Base-by-base conservation (phyloP, 2,888 invertebrate genomes). In the Venusia cambrica region DNA sequence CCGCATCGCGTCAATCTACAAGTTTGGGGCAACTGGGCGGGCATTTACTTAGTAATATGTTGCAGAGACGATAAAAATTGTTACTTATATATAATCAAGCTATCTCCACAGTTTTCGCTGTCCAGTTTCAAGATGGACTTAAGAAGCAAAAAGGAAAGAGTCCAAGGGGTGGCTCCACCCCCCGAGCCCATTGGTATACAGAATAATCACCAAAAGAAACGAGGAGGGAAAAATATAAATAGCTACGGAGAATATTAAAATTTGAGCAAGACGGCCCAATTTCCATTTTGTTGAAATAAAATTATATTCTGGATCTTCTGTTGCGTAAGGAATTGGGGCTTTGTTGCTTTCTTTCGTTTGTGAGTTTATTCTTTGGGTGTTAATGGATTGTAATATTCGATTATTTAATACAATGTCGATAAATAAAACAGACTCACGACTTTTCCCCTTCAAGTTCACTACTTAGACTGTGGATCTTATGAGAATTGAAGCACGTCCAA, bases 91-190 rank as follows among this genome's bases (percentile, higher is more conserved):
- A n/a, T n/a, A n/a, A n/a, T 3, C 6, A 17, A 3, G 2, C 62
- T 31, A 59, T n/a, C 65, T 73, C 74, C 58, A 70, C 38, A 38
- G 25, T 19, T 48, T 42, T 26, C 62, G 7, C 54, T 55, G 60
- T 64, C 43, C 78, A 54, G 68, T 77, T 76, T 83, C 85, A 83
- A 85, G 87, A 87, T 87, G 87, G 87, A 87, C 87, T 87, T 87
- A 85, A 85, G 87, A 85, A 87, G 85, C 87, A 85, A 87, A 87
- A 87, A 87, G 85, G 87, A 85, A 85, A 87, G 84, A 85, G 87
- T 85, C 73, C 72, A 48, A 57, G 72, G 83, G 81, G 76, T 57
- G 73, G 58, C 51, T 46, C 68, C 62, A 54, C 57, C 53, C 56
- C 63, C 65, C 64, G 38, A 54, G 63, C 78, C 79, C 77, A 77